These are phyloP conservation scores for Salmo trutta DNA, from an alignment of 2,797 vertebrate genomes.

Conservation along the genomic window DNA sequence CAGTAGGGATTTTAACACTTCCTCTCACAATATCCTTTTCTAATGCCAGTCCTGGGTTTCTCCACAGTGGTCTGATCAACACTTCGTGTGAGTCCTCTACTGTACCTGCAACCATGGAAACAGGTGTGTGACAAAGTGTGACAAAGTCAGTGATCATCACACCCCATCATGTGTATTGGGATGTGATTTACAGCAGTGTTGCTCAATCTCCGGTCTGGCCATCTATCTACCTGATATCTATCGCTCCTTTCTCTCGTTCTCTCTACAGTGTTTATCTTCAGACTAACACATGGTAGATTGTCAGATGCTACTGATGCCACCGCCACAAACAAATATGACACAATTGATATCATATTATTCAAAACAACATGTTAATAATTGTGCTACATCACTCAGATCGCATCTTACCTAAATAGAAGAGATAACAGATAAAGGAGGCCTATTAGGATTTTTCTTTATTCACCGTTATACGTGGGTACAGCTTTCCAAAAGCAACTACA, in stretches of 20 bases:
- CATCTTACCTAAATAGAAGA: slow-evolving; percentile 6
- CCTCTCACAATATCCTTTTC: background rate
- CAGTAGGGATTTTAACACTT: background rate
- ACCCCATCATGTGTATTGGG: background rate
- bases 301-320: too few relatives aligned
- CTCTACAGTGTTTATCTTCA: too few relatives aligned
- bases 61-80: background rate
- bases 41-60: background rate
- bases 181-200: background rate
- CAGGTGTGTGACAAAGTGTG: background rate
- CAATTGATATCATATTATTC: background rate
- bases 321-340: background rate
- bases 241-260: too few relatives aligned
- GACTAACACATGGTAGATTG: too few relatives aligned
- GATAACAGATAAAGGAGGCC: slow-evolving; percentile 14
- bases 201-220: background rate
- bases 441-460: slow-evolving; percentile 50
- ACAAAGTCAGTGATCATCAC: background rate
- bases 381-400: background rate
- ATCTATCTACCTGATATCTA: too few relatives aligned
- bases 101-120: background rate
- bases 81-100: background rate
- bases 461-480: slow-evolving; percentile 16
- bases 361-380: slow-evolving; percentile 4
- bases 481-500: slow-evolving; percentile 15